Base-by-base conservation (phyloP, 2,797 vertebrate species). In the Oreochromis grahami region DNA sequence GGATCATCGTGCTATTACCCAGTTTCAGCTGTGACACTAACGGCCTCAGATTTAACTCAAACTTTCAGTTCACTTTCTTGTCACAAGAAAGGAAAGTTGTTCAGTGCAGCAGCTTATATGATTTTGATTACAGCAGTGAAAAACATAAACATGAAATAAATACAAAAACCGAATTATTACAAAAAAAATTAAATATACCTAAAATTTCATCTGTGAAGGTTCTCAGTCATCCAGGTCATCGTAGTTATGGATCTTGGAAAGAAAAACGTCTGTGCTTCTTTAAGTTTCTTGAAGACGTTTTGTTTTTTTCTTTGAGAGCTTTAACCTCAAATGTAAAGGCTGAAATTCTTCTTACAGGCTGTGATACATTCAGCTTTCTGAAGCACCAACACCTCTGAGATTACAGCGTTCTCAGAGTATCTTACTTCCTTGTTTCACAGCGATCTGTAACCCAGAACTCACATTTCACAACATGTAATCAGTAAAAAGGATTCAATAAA, bases 11-110 rank as follows among this genome's bases (percentile, higher is more conserved):
- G 29, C 8, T 58, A 15, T 58, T 58, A 58, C 0, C 32, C 12
- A 65, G 60, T 65, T 65, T 65, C 56, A 60, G 32, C 29, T 60
- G 29, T 19, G 56, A 34, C 56, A 34, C 56, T 34, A 60, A 60
- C 9, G 29, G 15, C 9, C 29, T 60, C 19, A 65, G 11, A 65
- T 14, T 21, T 8, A 8, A 14, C 60, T 21, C 4, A 65, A 38
- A 65, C 34, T 65, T 65, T 38, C 34, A 34, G 29, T 7, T 34
- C 17, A 11, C 29, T 19, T 60, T 38, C 34, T 65, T n/a, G 17
- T 34, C 29, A 60, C 19, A 38, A 38, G 58, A 36, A 63, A 11
- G 36, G 34, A 65, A 38, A 14, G 34, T 38, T 65, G 34, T 65
- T 65, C 34, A 34, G 56, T 34, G 56, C 56, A 60, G 29, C 29